phyloP scores from a whole-genome alignment of 2,888 invertebrate genomes.

The Leptopilina myrica region DNA sequence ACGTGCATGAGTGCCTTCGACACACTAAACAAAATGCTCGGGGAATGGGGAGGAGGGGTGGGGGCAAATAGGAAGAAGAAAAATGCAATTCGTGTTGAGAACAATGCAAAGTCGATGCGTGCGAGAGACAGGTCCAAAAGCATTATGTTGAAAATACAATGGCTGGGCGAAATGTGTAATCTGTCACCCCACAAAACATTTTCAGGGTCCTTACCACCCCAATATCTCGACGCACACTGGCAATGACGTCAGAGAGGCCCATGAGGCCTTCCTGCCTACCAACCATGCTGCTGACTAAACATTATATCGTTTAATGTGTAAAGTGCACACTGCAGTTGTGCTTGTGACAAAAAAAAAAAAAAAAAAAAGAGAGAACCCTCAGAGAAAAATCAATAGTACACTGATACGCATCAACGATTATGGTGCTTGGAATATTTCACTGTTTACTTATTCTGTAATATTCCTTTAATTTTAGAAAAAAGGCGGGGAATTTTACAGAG shows the following conservation, averaged over 20 bases:
- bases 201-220: constrained; percentile 48
- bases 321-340: neutral
- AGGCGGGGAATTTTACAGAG: no score
- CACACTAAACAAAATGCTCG: constrained; percentile 60
- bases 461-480: no score
- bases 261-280: neutral
- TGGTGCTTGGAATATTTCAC: no score
- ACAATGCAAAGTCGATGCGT: constrained; percentile 68
- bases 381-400: neutral
- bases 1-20: constrained; percentile 53
- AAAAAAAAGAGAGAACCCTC: neutral
- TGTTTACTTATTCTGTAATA: no score
- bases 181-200: constrained; percentile 64
- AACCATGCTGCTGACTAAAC: constrained; percentile 1
- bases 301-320: neutral
- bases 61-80: constrained; percentile 57
- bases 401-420: neutral
- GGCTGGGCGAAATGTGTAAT: constrained; percentile 63
- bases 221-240: constrained; percentile 42
- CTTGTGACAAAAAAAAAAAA: neutral
- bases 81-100: constrained; percentile 66
- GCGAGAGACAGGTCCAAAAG: constrained; percentile 70
- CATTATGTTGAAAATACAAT: constrained; percentile 66
- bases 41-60: constrained; percentile 39
- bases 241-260: constrained; percentile 37